Conservation (phyloP, 2,888 invertebrate species). For the Diplazon laetatorius region DNA sequence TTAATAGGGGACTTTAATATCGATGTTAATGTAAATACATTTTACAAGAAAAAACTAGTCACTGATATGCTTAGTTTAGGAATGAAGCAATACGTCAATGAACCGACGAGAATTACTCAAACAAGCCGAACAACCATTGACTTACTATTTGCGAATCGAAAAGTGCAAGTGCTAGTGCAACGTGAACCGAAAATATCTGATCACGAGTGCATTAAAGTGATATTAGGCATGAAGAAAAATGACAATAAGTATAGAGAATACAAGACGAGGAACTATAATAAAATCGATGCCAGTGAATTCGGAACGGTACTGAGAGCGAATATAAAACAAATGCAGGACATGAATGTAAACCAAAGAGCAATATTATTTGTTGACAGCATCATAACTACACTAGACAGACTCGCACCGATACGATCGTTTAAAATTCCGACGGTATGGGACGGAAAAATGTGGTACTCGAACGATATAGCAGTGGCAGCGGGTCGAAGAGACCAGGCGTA, state of each 20-base stretch:
- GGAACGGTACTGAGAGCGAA: background rate
- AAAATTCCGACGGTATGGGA: background rate
- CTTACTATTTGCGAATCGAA: conserved; percentile 17
- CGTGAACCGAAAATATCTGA: conserved; percentile 5
- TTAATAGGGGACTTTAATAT: conserved; percentile 5
- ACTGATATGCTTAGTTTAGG: background rate
- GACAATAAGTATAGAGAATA: background rate
- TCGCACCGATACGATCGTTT: background rate
- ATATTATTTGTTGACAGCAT: conserved; percentile 5
- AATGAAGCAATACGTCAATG: conserved; percentile 14
- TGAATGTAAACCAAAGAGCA: background rate
- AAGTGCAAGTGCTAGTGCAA: conserved; percentile 1
- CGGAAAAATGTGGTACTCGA: background rate
- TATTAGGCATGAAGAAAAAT: background rate
- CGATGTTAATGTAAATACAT: background rate
- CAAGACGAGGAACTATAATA: background rate
- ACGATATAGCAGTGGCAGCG: background rate
- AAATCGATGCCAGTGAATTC: background rate
- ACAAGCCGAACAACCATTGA: conserved; percentile 21
- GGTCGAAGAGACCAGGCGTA: background rate
- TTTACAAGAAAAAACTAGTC: background rate
- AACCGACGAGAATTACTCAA: conserved; percentile 23
- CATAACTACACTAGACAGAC: background rate
- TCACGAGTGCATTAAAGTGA: conserved; percentile 8
- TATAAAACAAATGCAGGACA: conserved; percentile 1